Evolutionary conservation across 2,797 vertebrate genomes (phyloP).

Genomic region (Microhierax caerulescens): DNA sequence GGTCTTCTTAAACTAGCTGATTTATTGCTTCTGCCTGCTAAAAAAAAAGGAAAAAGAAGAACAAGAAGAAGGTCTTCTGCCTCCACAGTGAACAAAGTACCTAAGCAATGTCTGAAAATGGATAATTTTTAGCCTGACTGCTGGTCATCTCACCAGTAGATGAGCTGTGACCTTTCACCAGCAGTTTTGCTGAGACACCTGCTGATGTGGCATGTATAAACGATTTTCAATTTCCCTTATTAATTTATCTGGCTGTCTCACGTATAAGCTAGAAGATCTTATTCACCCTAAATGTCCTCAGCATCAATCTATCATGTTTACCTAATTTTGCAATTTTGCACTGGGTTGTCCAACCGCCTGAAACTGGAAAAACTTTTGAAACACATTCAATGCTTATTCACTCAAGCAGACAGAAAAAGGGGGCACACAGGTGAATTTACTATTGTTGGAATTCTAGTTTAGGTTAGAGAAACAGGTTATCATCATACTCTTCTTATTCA

Average conservation of each 20-base stretch:
- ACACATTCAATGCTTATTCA: neutral
- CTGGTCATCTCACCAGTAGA: slow-evolving; percentile 45
- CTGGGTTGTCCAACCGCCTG: slow-evolving; percentile 14
- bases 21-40: slow-evolving; percentile 81
- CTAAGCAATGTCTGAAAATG: slow-evolving; percentile 73
- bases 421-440: slow-evolving; percentile 40
- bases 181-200: slow-evolving; percentile 80
- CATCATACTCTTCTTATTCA: slow-evolving; percentile 31
- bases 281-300: slow-evolving; percentile 57
- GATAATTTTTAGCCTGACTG: slow-evolving; percentile 75
- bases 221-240: slow-evolving; percentile 86
- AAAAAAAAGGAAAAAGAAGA: neutral
- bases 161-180: slow-evolving; percentile 79
- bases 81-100: slow-evolving; percentile 64
- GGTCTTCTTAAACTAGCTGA: slow-evolving; percentile 82
- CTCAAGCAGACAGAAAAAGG: slow-evolving; percentile 35
- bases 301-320: slow-evolving; percentile 59
- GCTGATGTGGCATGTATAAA: slow-evolving; percentile 79
- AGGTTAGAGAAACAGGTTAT: slow-evolving; percentile 66
- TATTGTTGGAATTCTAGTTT: slow-evolving; percentile 27
- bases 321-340: slow-evolving; percentile 65
- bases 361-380: slow-evolving; percentile 26
- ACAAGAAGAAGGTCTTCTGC: slow-evolving; percentile 8
- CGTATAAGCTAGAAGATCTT: slow-evolving; percentile 65
- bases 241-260: slow-evolving; percentile 79